Conservation (phyloP, 37 sponge, comb jelly and placozoan genomes). For the Aphrocallistes beatrix region DNA sequence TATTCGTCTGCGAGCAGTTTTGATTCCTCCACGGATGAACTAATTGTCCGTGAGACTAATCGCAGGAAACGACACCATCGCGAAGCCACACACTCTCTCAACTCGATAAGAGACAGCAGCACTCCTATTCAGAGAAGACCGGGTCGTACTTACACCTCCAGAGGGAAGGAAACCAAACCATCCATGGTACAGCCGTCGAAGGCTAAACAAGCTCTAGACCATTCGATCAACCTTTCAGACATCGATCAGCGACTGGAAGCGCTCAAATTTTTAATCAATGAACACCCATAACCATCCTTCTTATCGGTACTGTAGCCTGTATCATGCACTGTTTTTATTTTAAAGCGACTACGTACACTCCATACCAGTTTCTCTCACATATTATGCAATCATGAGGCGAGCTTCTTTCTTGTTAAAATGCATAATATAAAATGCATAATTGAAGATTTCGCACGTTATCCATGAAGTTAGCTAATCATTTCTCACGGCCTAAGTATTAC, state of each 20-base stretch:
- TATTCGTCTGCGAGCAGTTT: neutral
- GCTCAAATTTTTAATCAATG: constrained; percentile 11
- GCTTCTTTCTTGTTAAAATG: neutral
- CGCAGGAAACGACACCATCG: neutral
- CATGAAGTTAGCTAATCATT: too few relatives aligned
- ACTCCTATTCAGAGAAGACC: neutral
- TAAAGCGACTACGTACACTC: neutral
- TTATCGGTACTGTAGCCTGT: neutral
- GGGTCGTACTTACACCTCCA: neutral
- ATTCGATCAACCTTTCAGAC: neutral
- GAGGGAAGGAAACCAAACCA: neutral
- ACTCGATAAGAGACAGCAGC: neutral
- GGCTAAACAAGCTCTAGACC: neutral
- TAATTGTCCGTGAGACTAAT: neutral
- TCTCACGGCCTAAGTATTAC: too few relatives aligned
- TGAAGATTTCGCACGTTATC: too few relatives aligned
- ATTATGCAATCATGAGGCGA: neutral
- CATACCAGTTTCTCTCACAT: neutral
- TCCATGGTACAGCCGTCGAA: neutral
- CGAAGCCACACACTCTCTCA: neutral
- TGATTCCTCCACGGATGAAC: neutral
- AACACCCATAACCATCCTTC: neutral
- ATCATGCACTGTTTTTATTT: constrained; percentile 18
- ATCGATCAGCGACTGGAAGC: constrained; percentile 6
- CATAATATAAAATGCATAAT: too few relatives aligned